Percentiles rank a stretch among this genome's conserved stretches.
Conservation (phyloP, 2,113 vertebrate species). For the Aleadryas rufinucha region DNA sequence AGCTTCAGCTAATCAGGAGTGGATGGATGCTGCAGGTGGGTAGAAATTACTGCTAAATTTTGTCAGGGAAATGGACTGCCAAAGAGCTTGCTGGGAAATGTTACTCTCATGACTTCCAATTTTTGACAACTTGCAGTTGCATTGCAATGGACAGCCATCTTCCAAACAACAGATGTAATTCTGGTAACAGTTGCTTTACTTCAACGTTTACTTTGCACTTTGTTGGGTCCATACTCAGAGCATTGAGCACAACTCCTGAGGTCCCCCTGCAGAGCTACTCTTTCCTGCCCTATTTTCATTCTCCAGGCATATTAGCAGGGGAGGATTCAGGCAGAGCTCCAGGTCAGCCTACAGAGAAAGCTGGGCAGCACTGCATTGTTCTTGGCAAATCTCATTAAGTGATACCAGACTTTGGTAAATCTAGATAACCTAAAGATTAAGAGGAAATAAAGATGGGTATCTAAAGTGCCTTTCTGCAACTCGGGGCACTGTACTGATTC, state of each 20-base stretch:
- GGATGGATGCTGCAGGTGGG: neutral
- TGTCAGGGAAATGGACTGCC: neutral
- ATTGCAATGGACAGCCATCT: neutral
- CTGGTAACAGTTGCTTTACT: neutral
- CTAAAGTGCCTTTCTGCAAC: neutral
- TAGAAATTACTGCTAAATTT: neutral
- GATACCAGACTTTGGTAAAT: neutral
- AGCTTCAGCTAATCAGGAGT: neutral
- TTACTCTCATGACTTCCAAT: neutral
- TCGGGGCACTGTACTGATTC: neutral
- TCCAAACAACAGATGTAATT: neutral
- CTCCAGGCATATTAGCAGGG: neutral
- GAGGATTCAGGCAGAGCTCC: neutral
- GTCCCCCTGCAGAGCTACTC: fast-evolving
- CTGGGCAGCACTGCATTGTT: neutral
- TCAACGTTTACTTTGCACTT: neutral
- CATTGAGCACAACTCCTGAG: neutral
- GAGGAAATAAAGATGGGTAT: neutral
- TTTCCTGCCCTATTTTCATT: neutral
- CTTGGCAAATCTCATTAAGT: neutral
- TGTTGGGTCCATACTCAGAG: neutral
- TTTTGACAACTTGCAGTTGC: neutral
- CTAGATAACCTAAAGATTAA: neutral
- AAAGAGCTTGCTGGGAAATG: neutral
- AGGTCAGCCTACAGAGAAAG: neutral